Conservation (phyloP, 1,140 invertebrate species). For the Heliconius nattereri region DNA sequence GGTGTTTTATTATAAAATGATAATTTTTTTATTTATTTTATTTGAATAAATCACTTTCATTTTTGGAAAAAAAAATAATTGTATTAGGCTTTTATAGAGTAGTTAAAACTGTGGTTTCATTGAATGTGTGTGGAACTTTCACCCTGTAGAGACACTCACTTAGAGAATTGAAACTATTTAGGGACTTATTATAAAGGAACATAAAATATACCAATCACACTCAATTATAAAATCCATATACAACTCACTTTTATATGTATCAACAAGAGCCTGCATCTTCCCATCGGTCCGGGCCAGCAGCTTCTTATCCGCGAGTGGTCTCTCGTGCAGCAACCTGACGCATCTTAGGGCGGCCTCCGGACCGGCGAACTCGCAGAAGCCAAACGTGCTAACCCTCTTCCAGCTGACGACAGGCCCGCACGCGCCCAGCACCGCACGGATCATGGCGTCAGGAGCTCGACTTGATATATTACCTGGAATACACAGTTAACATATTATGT, state of each 20-base stretch:
- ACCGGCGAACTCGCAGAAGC: slow-evolving; percentile 97
- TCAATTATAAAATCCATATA: not conserved
- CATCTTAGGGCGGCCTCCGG: slow-evolving; percentile 97
- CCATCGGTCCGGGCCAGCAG: slow-evolving; percentile 98
- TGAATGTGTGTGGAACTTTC: no score
- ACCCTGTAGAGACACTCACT: no score
- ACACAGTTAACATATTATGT: not conserved
- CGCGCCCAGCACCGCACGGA: slow-evolving; percentile 93
- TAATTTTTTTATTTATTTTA: no score
- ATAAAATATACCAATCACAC: no score
- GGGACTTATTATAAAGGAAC: no score
- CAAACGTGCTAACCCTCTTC: slow-evolving; percentile 99
- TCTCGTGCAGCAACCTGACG: slow-evolving; percentile 96
- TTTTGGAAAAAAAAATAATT: no score
- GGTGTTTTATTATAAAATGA: no score
- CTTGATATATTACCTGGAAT: slow-evolving; percentile 96
- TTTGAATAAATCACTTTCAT: no score
- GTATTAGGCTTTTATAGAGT: no score
- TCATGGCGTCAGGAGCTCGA: slow-evolving; percentile 96
- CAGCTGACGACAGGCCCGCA: slow-evolving; percentile 97
- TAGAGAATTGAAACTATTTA: no score
- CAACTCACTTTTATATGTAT: slow-evolving; percentile 92
- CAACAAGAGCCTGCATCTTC: slow-evolving; percentile 96
- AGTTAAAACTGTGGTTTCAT: no score
- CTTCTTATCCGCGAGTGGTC: slow-evolving; percentile 95